These are phyloP conservation scores for Dynastes maya DNA, from an alignment of 2,888 invertebrate species.

Conservation along the genomic window DNA sequence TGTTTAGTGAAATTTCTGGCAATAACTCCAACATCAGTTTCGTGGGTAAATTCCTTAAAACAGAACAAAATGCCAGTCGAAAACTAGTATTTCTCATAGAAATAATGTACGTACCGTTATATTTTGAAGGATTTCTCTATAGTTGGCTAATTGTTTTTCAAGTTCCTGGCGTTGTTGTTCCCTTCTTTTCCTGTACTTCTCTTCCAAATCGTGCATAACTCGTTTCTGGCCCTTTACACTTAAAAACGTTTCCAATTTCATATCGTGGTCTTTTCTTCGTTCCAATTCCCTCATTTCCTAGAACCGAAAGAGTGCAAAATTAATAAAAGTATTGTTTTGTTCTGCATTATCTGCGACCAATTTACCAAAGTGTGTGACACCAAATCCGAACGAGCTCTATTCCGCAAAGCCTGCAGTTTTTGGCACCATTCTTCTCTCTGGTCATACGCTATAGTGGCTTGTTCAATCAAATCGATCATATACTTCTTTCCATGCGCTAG, in stretches of 20 bases:
- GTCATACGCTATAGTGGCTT: slow-evolving; percentile 91
- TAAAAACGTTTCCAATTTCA: slow-evolving; percentile 88
- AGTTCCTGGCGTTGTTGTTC: slow-evolving; percentile 79
- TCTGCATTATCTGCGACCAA: not conserved
- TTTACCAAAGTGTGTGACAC: slow-evolving; percentile 77
- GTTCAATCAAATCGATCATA: slow-evolving; percentile 89
- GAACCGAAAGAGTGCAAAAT: slow-evolving; percentile 51
- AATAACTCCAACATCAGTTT: slow-evolving; percentile 79
- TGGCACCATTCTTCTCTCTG: slow-evolving; percentile 87
- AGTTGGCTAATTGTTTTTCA: slow-evolving; percentile 81
- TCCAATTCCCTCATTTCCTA: slow-evolving; percentile 91
- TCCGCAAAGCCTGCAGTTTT: slow-evolving; percentile 86
- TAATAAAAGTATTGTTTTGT: not conserved
- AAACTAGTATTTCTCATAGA: not conserved
- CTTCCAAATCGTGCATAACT: slow-evolving; percentile 82
- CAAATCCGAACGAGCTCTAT: slow-evolving; percentile 83
- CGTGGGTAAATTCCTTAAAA: slow-evolving; percentile 74
- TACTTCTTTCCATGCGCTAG: slow-evolving; percentile 85
- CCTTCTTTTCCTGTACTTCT: slow-evolving; percentile 81
- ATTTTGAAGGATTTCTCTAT: slow-evolving; percentile 82
- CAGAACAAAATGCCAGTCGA: not conserved
- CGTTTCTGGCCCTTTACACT: slow-evolving; percentile 87
- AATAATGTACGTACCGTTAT: slow-evolving; percentile 73
- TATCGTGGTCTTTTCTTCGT: slow-evolving; percentile 87
- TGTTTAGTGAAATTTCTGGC: slow-evolving; percentile 85